phyloP scores from a whole-genome alignment of 2,113 vertebrate species.

The Rhombomys opimus region DNA sequence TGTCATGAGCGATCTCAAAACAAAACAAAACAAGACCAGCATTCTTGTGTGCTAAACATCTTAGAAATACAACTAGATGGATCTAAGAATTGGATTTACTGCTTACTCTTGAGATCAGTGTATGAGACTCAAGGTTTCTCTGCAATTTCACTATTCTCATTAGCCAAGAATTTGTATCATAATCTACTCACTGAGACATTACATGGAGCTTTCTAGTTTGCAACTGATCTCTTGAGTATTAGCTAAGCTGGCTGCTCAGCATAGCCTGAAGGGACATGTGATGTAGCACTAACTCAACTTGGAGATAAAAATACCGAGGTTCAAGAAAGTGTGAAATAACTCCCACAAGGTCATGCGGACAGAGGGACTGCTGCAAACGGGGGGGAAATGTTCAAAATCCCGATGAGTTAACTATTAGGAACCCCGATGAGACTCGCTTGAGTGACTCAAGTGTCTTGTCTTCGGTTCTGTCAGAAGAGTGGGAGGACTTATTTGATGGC shows the following conservation, averaged over 20 bases:
- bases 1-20: background rate
- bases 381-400: background rate
- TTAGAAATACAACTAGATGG: background rate
- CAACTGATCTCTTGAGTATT: background rate
- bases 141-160: background rate
- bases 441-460: constrained; percentile 53
- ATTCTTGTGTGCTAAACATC: background rate
- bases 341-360: background rate
- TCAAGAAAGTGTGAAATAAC: background rate
- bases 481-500: constrained; percentile 32
- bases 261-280: background rate
- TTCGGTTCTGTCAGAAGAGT: constrained; percentile 31
- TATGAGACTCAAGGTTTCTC: background rate
- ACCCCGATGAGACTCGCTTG: background rate
- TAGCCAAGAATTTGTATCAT: background rate
- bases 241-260: background rate
- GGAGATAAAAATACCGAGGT: constrained; percentile 22
- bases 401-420: constrained; percentile 12
- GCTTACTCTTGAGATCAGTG: background rate
- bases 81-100: background rate
- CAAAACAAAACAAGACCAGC: background rate
- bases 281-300: background rate
- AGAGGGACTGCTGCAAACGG: background rate
- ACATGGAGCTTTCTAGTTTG: background rate
- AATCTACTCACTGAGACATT: background rate